Percentiles rank a stretch among this genome's conserved stretches.
These are phyloP conservation scores for Hypanus sabinus DNA, from an alignment of 2,113 vertebrate genomes.

Conservation along the genomic window DNA sequence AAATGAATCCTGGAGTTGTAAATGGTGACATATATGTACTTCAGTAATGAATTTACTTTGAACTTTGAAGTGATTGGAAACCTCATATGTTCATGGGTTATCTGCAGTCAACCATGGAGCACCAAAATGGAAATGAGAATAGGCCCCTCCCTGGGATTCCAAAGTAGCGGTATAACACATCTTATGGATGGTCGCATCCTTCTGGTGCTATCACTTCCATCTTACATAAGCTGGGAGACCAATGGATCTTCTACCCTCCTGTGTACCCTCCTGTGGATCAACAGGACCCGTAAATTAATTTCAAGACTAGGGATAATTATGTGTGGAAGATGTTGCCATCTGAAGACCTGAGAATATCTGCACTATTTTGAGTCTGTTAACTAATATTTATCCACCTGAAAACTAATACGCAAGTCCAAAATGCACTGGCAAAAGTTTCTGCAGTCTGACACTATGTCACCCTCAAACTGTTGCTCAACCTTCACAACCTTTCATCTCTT, in stretches of 20 bases:
- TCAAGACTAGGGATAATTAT: background rate
- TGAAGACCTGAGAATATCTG: background rate
- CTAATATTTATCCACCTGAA: background rate
- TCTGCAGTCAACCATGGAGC: background rate
- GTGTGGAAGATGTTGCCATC: background rate
- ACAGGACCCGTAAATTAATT: background rate
- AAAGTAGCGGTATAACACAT: background rate
- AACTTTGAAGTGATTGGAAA: background rate
- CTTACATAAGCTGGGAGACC: background rate
- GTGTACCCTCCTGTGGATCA: background rate
- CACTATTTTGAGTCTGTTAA: background rate
- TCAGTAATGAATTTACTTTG: too few species aligned
- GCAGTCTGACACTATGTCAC: too few species aligned
- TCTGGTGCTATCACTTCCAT: background rate
- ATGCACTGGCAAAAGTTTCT: background rate
- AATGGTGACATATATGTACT: too few species aligned
- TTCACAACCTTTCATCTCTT: background rate
- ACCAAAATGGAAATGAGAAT: background rate
- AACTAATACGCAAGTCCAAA: too few species aligned
- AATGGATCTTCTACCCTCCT: background rate
- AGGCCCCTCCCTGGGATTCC: background rate
- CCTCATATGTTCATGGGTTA: background rate
- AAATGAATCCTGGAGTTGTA: too few species aligned
- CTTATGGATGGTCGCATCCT: background rate
- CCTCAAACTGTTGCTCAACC: too few species aligned